These are phyloP conservation scores for Elysia chlorotica DNA, from an alignment of 1,140 invertebrate genomes.

Conservation along the genomic window DNA sequence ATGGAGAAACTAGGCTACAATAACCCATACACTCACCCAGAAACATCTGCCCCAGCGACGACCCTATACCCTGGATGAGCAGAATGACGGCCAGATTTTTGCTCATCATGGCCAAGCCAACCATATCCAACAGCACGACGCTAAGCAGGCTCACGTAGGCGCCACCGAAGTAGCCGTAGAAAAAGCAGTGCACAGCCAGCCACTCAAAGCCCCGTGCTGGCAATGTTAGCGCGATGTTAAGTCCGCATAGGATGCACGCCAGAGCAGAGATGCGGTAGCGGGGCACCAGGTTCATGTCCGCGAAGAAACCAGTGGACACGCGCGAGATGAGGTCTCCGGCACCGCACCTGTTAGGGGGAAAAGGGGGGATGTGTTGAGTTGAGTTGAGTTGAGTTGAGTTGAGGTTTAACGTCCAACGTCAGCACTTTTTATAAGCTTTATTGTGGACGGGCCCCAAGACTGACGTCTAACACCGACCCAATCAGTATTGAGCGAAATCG, in stretches of 20 bases:
- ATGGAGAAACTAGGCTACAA: too few species aligned
- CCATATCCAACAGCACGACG: slow-evolving; percentile 48
- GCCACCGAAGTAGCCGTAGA: slow-evolving; percentile 50
- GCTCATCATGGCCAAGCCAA: slow-evolving; percentile 42
- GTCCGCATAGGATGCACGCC: slow-evolving; percentile 29
- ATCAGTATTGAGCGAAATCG: too few species aligned
- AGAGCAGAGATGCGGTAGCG: slow-evolving; percentile 44
- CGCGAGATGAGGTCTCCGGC: slow-evolving; percentile 44
- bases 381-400: too few species aligned
- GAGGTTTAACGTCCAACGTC: too few species aligned
- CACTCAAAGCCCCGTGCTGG: slow-evolving; percentile 33
- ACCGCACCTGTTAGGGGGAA: too few species aligned
- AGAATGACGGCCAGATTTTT: slow-evolving; percentile 42
- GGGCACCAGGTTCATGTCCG: slow-evolving; percentile 35
- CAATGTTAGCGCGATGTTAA: slow-evolving; percentile 36
- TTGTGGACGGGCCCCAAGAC: too few species aligned
- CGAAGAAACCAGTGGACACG: slow-evolving; percentile 36
- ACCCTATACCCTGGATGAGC: slow-evolving; percentile 46
- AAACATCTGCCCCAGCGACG: slow-evolving; percentile 46
- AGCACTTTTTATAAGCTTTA: too few species aligned
- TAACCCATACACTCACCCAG: slow-evolving; percentile 39
- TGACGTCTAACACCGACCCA: too few species aligned
- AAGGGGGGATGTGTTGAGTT: too few species aligned
- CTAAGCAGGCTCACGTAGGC: slow-evolving; percentile 38
- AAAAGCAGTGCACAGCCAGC: slow-evolving; percentile 35